Percentiles rank a stretch among this genome's conserved stretches.
phyloP scores from a whole-genome alignment of 2,888 invertebrate genomes.

The Eilema griseolum region DNA sequence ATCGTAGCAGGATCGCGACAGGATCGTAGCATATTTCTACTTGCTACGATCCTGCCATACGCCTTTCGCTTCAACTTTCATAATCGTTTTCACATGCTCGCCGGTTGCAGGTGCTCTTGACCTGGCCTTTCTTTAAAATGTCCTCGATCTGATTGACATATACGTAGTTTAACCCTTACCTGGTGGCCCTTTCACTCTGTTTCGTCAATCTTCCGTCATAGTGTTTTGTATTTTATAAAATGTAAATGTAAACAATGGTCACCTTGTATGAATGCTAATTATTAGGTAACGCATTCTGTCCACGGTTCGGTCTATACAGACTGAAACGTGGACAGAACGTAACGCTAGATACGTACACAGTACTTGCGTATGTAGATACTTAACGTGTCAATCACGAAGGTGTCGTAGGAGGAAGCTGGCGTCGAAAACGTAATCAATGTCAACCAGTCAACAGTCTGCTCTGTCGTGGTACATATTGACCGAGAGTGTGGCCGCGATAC shows the following conservation, averaged over 20 bases:
- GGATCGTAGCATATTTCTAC: not conserved
- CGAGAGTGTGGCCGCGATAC: slow-evolving; percentile 62
- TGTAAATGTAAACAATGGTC: slow-evolving; percentile 42
- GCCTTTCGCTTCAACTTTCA: not conserved
- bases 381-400: slow-evolving; percentile 67
- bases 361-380: slow-evolving; percentile 50
- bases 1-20: not conserved
- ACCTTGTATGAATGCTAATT: slow-evolving; percentile 53
- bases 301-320: no score
- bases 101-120: not conserved
- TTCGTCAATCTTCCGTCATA: not conserved
- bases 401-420: slow-evolving; percentile 69
- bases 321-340: slow-evolving; percentile 54
- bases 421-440: slow-evolving; percentile 72
- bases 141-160: not conserved
- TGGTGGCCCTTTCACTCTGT: not conserved
- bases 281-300: slow-evolving; percentile 48
- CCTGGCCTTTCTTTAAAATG: not conserved
- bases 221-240: not conserved
- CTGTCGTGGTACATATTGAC: slow-evolving; percentile 63
- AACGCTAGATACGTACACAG: slow-evolving; percentile 41
- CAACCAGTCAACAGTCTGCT: slow-evolving; percentile 58
- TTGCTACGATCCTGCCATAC: not conserved
- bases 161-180: not conserved
- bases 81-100: not conserved